Percentiles rank a stretch among this genome's conserved stretches.
phyloP scores from a whole-genome alignment of 2,888 invertebrate species.

The Patella depressa region DNA sequence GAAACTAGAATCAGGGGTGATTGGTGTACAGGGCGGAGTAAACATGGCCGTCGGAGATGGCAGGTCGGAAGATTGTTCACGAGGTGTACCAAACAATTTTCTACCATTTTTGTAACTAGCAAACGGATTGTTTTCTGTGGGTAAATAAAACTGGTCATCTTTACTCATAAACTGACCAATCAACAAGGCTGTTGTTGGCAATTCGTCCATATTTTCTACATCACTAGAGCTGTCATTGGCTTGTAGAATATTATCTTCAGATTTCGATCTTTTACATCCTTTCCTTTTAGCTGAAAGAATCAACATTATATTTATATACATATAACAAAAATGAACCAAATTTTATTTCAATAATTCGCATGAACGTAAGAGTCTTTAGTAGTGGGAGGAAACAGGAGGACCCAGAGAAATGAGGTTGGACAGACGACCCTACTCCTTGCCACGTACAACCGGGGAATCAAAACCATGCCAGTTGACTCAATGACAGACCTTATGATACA shows the following conservation, averaged over 20 bases:
- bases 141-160: slow-evolving; percentile 70
- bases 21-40: slow-evolving; percentile 65
- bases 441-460: no score
- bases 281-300: slow-evolving; percentile 17
- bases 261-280: slow-evolving; percentile 56
- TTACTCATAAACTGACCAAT: slow-evolving; percentile 80
- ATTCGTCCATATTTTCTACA: slow-evolving; percentile 24
- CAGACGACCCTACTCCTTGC: no score
- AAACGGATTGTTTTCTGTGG: slow-evolving; percentile 63
- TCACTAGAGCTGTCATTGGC: slow-evolving; percentile 40
- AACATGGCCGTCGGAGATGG: slow-evolving; percentile 76
- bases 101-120: slow-evolving; percentile 61
- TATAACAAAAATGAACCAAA: no score
- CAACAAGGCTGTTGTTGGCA: not conserved
- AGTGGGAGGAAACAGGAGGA: no score
- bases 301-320: not conserved
- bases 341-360: no score
- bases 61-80: slow-evolving; percentile 73
- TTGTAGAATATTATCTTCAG: slow-evolving; percentile 64
- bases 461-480: no score
- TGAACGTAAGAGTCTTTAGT: no score
- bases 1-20: slow-evolving; percentile 18
- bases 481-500: no score
- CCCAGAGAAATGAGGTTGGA: no score
- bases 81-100: slow-evolving; percentile 50